Evolutionary conservation across 1,140 invertebrate genomes (phyloP), one percentile per base, ranked within the genome.

Genomic region (Lepidurus couesii): DNA sequence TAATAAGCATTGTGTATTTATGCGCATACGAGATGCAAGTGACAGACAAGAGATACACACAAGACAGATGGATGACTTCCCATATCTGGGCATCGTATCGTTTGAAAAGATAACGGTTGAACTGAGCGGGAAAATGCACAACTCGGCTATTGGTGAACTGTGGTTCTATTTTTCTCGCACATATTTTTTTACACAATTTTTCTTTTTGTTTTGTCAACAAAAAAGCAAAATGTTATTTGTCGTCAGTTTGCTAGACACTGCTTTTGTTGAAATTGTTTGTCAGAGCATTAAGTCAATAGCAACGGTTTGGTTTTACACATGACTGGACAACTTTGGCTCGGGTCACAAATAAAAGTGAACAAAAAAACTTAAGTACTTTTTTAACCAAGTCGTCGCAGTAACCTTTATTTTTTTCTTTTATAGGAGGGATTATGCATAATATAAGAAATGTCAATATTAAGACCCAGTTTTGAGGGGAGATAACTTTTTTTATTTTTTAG

Each of bases 11-110:
- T 65, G 53, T 65, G 53, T 65, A 65, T 65, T 65, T 65, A 65
- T 65, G 53, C 53, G 53, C 53, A 65, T 65, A 65, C 53, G 53
- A 65, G 53, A 65, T 65, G 53, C 53, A 65, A 65, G 53, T 65
- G 53, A 65, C 53, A 65, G 53, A 65, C 21, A n/a, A 34, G 53
- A 21, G 53, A 65, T 13, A 65, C 53, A 65, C 21, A 65, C 53
- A 65, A 65, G 53, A 65, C 53, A 65, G 53, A 65, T 65, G 53
- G 53, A 13, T 65, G 53, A 65, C 53, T 65, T 65, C 53, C 53
- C 53, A 65, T 65, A 65, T n/a, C n/a, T n/a, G n/a, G n/a, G n/a
- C n/a, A n/a, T n/a, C n/a, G n/a, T n/a, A n/a, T 65, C 53, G n/a
- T 65, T 65, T 13, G 13, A 65, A 65, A 65, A 65, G 53, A 21